Evolutionary conservation across 2,888 invertebrate species (phyloP).

Genomic region (Selenia dentaria): DNA sequence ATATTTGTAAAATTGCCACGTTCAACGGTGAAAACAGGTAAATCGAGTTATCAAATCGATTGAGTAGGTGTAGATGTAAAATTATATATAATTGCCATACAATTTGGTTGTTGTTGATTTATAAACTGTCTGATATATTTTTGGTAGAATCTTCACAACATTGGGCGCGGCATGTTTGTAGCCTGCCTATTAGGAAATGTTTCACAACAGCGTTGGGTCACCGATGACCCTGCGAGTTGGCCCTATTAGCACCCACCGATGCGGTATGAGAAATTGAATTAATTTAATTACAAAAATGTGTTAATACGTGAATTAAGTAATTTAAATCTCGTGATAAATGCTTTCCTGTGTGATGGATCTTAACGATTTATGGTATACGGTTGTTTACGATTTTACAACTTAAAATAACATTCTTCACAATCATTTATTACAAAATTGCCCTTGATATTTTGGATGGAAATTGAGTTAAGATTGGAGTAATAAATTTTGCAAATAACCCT

Average conservation of each 20-base stretch:
- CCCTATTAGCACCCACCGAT: conserved; percentile 44
- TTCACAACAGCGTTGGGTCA: conserved; percentile 43
- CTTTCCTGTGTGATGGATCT: conserved; percentile 17
- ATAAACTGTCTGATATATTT: conserved; percentile 23
- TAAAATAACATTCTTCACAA: neutral
- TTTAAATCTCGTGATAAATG: conserved; percentile 14
- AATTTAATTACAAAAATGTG: conserved; percentile 26
- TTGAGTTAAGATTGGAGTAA: too few relatives aligned
- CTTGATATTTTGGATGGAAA: too few relatives aligned
- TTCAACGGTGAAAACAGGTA: conserved; percentile 40
- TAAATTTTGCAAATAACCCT: too few relatives aligned
- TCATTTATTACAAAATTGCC: neutral
- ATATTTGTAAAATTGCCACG: conserved; percentile 16
- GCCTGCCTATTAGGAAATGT: conserved; percentile 44
- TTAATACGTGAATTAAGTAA: conserved; percentile 19
- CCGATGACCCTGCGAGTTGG: conserved; percentile 52
- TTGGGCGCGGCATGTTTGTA: conserved; percentile 25
- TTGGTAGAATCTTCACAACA: conserved; percentile 22
- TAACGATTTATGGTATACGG: conserved; percentile 5
- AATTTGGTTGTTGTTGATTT: conserved; percentile 21
- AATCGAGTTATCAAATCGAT: conserved; percentile 36
- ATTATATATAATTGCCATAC: conserved; percentile 26
- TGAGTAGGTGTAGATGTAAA: conserved; percentile 33
- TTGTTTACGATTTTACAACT: neutral
- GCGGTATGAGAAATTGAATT: conserved; percentile 14